phyloP scores from a whole-genome alignment of 1,140 invertebrate species.

The Drosophila seguyi region DNA sequence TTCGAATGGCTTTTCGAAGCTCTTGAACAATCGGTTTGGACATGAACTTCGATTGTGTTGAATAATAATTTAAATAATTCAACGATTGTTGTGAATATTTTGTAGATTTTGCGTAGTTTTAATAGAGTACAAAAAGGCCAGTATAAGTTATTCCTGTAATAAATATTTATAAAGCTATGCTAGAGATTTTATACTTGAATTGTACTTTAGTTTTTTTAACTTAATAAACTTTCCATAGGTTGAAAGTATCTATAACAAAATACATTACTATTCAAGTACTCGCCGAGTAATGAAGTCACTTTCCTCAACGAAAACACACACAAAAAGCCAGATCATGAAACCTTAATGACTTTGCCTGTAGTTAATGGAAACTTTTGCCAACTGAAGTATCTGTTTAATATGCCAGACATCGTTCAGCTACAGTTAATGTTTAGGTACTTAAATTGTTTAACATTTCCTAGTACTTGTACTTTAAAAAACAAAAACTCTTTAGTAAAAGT shows the following conservation, averaged over 20 bases:
- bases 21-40: slow-evolving; percentile 12
- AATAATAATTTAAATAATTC: slow-evolving; percentile 34
- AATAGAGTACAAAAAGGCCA: not conserved
- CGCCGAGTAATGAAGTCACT: slow-evolving; percentile 28
- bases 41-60: slow-evolving; percentile 33
- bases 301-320: slow-evolving; percentile 4
- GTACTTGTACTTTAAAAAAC: not conserved
- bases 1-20: slow-evolving; percentile 4
- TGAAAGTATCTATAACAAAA: not conserved
- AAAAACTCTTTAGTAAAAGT: slow-evolving; percentile 3
- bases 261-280: not conserved
- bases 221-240: not conserved
- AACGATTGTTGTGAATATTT: not conserved
- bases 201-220: no score
- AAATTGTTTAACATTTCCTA: slow-evolving; percentile 30
- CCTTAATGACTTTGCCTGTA: slow-evolving; percentile 24
- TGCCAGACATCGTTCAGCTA: slow-evolving; percentile 25
- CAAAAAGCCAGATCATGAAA: slow-evolving; percentile 21
- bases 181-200: no score
- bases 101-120: not conserved
- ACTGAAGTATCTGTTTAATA: slow-evolving; percentile 28
- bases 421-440: slow-evolving; percentile 24
- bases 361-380: slow-evolving; percentile 43
- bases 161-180: not conserved
- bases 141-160: not conserved